These are phyloP conservation scores for Oscheius sp. DNA, from an alignment of 2,888 invertebrate genomes.

Conservation along the genomic window DNA sequence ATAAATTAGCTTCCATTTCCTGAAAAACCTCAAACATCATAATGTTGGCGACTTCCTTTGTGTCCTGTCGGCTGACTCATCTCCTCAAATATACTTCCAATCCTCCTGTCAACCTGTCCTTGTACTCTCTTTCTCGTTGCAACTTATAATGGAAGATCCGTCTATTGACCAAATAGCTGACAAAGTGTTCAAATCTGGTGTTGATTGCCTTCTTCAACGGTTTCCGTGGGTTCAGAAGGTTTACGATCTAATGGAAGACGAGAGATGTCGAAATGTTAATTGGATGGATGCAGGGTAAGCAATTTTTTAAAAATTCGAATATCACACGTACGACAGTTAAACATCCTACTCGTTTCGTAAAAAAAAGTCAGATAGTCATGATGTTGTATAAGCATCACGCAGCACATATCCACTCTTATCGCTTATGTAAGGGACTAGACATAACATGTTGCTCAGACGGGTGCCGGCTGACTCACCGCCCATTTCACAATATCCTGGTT, in stretches of 20 bases:
- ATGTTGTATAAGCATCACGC: no score
- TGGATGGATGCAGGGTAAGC: constrained; percentile 33
- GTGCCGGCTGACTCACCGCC: no score
- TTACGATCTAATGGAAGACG: constrained; percentile 42
- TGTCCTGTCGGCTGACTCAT: not conserved
- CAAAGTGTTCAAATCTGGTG: constrained; percentile 41
- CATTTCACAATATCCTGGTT: no score
- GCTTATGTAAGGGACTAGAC: no score
- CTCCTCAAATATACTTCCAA: not conserved
- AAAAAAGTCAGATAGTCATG: no score
- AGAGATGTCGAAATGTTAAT: constrained; percentile 42
- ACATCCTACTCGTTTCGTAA: no score
- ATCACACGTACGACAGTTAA: no score
- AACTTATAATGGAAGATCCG: constrained; percentile 43
- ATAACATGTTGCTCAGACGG: no score
- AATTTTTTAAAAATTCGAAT: no score
- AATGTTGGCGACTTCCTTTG: not conserved
- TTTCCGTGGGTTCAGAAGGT: constrained; percentile 36
- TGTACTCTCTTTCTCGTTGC: not conserved
- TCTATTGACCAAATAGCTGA: constrained; percentile 33
- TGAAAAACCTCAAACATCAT: no score
- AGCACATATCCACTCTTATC: no score
- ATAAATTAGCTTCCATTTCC: no score
- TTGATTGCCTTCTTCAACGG: constrained; percentile 47
- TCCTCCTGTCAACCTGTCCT: not conserved